Conservation (phyloP, 2,888 invertebrate genomes). For the Caenorhabditis sinica region DNA sequence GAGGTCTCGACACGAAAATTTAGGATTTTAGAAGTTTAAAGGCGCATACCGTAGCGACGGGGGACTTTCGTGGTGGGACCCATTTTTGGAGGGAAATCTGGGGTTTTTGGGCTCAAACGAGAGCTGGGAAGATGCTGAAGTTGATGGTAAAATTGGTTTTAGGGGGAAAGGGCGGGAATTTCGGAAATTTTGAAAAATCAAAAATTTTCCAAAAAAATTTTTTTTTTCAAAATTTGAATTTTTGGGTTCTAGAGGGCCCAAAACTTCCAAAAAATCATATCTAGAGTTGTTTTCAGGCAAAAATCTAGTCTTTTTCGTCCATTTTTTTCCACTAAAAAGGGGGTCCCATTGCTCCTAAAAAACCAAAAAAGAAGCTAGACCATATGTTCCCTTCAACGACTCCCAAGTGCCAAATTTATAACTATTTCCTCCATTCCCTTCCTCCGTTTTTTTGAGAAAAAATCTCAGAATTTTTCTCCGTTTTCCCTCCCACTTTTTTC, state of each 20-base stretch:
- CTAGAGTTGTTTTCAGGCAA: no score
- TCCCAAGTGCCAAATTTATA: slow-evolving; percentile 60
- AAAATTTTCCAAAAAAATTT: background rate
- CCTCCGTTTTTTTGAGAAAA: background rate
- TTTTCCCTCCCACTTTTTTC: no score
- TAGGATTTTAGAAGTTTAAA: background rate
- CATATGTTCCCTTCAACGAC: background rate
- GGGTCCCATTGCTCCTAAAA: no score
- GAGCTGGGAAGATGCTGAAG: background rate
- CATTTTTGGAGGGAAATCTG: background rate
- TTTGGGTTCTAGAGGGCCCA: background rate
- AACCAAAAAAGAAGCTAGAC: slow-evolving; percentile 1
- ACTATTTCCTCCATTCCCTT: slow-evolving; percentile 18
- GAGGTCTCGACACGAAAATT: slow-evolving; percentile 5
- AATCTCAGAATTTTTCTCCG: no score
- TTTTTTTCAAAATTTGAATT: background rate
- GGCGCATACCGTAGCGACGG: background rate
- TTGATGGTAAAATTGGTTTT: background rate
- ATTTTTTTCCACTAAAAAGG: background rate
- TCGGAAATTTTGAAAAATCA: background rate
- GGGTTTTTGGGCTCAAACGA: background rate
- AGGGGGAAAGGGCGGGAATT: no score
- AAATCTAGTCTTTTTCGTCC: no score
- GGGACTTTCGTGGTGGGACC: slow-evolving; percentile 22
- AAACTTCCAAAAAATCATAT: no score